phyloP scores from a whole-genome alignment of 1,140 invertebrate species.

The Lordiphosa stackelbergi region DNA sequence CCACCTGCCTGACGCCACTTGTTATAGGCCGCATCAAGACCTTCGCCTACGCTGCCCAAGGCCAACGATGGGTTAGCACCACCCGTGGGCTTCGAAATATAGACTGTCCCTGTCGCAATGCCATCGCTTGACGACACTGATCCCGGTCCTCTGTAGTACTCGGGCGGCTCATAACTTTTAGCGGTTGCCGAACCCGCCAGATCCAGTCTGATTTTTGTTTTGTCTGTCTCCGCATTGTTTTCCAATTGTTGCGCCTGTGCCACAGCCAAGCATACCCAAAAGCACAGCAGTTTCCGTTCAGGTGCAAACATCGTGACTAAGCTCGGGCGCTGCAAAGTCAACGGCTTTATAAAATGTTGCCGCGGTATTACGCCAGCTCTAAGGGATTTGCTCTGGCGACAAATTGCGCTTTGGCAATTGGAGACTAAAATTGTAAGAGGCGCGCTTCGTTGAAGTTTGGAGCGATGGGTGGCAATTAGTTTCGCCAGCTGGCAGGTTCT shows the following conservation, averaged over 20 bases:
- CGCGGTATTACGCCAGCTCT: constrained; percentile 21
- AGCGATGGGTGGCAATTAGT: constrained; percentile 57
- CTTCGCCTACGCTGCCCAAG: constrained; percentile 47
- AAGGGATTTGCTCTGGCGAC: constrained; percentile 38
- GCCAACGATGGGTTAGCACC: constrained; percentile 3
- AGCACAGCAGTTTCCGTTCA: constrained; percentile 42
- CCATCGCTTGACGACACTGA: constrained; percentile 10
- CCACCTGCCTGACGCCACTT: constrained; percentile 42
- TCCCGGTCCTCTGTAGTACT: constrained; percentile 61
- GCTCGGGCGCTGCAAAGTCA: constrained; percentile 28
- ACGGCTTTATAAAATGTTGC: constrained; percentile 57
- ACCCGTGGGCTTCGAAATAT: constrained; percentile 15
- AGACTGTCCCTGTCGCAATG: constrained; percentile 10
- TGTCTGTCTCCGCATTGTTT: constrained; percentile 2
- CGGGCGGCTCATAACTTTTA: constrained; percentile 62
- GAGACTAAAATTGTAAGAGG: constrained; percentile 54
- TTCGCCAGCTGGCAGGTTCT: constrained; percentile 55
- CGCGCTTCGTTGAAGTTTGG: constrained; percentile 35
- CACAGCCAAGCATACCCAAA: constrained; percentile 20
- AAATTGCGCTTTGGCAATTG: constrained; percentile 71
- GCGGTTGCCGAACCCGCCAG: constrained; percentile 32
- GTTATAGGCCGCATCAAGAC: constrained; percentile 54
- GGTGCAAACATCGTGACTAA: constrained; percentile 56
- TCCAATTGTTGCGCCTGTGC: constrained; percentile 25
- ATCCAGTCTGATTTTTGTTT: constrained; percentile 28